Base-by-base conservation (phyloP, 1,140 invertebrate genomes). In the Sycobia sp. region DNA sequence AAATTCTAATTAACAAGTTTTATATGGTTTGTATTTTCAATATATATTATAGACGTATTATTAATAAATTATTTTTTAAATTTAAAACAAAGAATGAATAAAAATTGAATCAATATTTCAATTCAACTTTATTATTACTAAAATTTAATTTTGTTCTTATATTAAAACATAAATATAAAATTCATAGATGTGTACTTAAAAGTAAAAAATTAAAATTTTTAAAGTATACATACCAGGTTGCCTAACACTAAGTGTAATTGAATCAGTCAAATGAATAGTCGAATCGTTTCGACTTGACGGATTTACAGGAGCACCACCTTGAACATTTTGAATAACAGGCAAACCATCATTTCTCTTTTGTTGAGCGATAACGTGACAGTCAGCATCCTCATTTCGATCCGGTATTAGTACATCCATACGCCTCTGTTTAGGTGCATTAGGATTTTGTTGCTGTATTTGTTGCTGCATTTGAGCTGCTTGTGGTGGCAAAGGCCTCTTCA, bases 261-360 rank as follows among this genome's bases (percentile, higher is more conserved):
- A 86, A 71, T 87, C 85, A 0, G 84, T 85, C 3, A 87, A 74
- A 73, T 87, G 85, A 73, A 87, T 86, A 0, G 84, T 85, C 3
- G 83, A 85, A 66, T 85, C 85, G 49, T 80, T 82, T 65, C 79
- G 82, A 75, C 29, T 84, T 44, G 44, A 34, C 22, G 68, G 69
- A 56, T 78, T 84, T 72, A 74, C 79, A 69, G 70, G 78, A 73
- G 66, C 82, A 75, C 81, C 78, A 41, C 87, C 88, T 75, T 90
- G 88, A 51, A 91, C 86, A 71, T 88, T 90, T 51, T 89, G 85
- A 59, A 91, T 91, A 68, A 90, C 83, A 1, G 89, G 89, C 34
- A 90, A 66, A 1, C 89, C 88, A 8, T 90, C 88, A 41, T 87
- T 86, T 67, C 90, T 85, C 55, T 89, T 89, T 68, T 90, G 89